These are phyloP conservation scores for Pandemis corylana DNA, from an alignment of 2,888 invertebrate genomes.

Conservation along the genomic window DNA sequence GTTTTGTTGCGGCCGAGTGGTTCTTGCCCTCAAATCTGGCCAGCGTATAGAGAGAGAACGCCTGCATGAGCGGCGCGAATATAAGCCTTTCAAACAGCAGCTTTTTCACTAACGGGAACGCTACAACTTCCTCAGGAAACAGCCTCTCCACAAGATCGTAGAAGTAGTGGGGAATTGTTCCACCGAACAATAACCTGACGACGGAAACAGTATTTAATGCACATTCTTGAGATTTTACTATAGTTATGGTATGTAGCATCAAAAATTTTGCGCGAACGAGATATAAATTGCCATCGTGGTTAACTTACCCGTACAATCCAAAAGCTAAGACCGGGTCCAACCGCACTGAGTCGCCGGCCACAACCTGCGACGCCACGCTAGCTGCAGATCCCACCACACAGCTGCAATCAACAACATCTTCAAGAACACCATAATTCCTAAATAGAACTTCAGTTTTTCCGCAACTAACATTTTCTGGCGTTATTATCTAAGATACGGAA, in stretches of 20 bases:
- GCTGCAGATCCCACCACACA: slow-evolving; percentile 89
- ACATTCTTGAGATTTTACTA: neutral
- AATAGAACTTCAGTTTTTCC: neutral
- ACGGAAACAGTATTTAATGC: slow-evolving; percentile 40
- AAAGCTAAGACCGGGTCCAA: slow-evolving; percentile 89
- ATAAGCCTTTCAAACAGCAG: slow-evolving; percentile 89
- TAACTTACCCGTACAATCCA: slow-evolving; percentile 89
- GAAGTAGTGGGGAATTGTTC: slow-evolving; percentile 91
- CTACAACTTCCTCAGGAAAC: slow-evolving; percentile 85
- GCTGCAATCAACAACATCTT: slow-evolving; percentile 74
- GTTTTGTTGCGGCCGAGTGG: slow-evolving; percentile 86
- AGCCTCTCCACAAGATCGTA: slow-evolving; percentile 86
- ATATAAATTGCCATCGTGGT: neutral
- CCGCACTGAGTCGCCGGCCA: slow-evolving; percentile 87
- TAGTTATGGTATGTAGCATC: neutral
- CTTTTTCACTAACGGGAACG: slow-evolving; percentile 84
- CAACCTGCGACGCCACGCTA: slow-evolving; percentile 89
- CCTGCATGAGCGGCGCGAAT: slow-evolving; percentile 89
- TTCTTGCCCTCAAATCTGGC: slow-evolving; percentile 91
- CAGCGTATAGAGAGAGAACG: slow-evolving; percentile 89
- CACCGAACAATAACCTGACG: slow-evolving; percentile 90
- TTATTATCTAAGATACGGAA: slow-evolving; percentile 7
- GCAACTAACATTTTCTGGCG: neutral
- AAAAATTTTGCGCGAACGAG: neutral
- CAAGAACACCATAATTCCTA: neutral